Evolutionary conservation across 1,140 invertebrate genomes (phyloP).

Genomic region (Drosophila miranda): DNA sequence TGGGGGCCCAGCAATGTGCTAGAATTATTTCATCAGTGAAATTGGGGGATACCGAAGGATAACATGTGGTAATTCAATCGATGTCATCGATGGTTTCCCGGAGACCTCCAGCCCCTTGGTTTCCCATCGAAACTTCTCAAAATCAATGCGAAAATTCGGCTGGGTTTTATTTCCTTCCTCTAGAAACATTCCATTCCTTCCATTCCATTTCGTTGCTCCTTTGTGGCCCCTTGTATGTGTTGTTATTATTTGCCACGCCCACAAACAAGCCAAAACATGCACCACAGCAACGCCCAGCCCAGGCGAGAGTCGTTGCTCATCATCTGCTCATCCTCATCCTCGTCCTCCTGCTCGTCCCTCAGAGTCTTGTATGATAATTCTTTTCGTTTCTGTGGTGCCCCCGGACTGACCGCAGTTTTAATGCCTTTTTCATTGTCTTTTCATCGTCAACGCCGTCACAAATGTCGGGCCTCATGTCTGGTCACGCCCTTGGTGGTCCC

Average conservation of each 20-base stretch:
- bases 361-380: conserved; percentile 20
- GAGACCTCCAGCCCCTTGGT: no score
- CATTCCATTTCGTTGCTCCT: not conserved
- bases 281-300: conserved; percentile 34
- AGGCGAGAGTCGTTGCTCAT: conserved; percentile 13
- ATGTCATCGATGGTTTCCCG: no score
- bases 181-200: not conserved
- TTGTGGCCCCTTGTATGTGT: conserved; percentile 3
- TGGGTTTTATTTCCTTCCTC: no score
- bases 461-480: conserved; percentile 32
- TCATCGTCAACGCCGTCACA: conserved; percentile 37
- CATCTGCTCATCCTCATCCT: conserved; percentile 9
- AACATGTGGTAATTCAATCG: no score
- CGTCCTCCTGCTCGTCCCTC: conserved; percentile 2
- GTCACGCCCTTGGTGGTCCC: conserved; percentile 30
- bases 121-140: no score
- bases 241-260: conserved; percentile 50
- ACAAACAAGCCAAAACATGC: conserved; percentile 49
- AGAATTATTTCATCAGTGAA: conserved; percentile 22
- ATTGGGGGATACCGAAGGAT: conserved; percentile 1
- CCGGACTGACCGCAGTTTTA: conserved; percentile 66
- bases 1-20: not conserved
- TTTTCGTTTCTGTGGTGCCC: conserved; percentile 9
- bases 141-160: no score
- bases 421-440: conserved; percentile 75